phyloP scores from a whole-genome alignment of 2,888 invertebrate species.

The Dryadula phaetusa region DNA sequence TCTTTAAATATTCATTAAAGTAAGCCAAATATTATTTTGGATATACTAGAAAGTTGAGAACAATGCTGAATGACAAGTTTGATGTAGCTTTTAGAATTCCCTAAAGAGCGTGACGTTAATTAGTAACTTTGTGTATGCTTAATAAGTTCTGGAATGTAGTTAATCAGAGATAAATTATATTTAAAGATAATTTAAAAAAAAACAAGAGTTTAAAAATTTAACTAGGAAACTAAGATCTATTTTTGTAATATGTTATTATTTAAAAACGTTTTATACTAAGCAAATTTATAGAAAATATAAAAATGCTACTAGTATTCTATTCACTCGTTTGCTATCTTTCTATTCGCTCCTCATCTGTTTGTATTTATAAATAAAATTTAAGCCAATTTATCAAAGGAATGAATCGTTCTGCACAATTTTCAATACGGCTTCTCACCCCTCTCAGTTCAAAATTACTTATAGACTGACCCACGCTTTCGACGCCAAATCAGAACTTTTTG shows the following conservation, averaged over 20 bases:
- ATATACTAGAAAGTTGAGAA: neutral
- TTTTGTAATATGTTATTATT: too few relatives aligned
- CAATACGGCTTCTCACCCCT: neutral
- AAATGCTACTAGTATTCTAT: too few relatives aligned
- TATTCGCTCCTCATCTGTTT: neutral
- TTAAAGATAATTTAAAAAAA: neutral
- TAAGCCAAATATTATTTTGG: neutral
- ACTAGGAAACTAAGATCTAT: too few relatives aligned
- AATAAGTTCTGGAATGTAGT: neutral
- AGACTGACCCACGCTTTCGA: neutral
- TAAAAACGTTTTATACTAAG: too few relatives aligned
- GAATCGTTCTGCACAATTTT: neutral
- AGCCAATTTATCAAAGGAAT: conserved; percentile 1
- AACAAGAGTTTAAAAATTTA: too few relatives aligned
- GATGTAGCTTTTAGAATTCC: neutral
- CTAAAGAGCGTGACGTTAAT: neutral
- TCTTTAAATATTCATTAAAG: too few relatives aligned
- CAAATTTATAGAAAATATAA: too few relatives aligned
- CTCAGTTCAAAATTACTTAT: neutral
- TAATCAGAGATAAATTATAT: neutral
- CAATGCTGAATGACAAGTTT: neutral
- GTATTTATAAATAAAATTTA: neutral
- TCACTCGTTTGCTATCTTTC: neutral
- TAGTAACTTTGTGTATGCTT: neutral
- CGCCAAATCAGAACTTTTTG: neutral